Evolutionary conservation across 1,140 invertebrate species (phyloP), one percentile per base, ranked within the genome.

Genomic region (Acromyrmex heyeri): DNA sequence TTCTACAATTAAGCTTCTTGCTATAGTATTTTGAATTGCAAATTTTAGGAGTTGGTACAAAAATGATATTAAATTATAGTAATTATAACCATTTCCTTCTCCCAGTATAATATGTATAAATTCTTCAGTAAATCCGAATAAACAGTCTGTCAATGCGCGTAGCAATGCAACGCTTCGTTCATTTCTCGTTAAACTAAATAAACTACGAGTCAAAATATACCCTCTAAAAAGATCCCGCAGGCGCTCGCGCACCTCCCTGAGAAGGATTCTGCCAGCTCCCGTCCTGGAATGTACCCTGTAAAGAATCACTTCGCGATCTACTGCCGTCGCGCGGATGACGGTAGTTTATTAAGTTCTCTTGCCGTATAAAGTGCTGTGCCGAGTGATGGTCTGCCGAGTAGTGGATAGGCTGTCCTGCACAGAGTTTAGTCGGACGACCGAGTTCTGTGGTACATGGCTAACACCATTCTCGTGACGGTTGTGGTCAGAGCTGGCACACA

Each of bases 371-470:
- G 85, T 90, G 55, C 48, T 90, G 24, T 93, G 91, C 57, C 87
- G 83, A 5, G 86, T 86, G 65, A 92, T 91, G 16, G 88, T 90
- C 4, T 89, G 90, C 0, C 90, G 88, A 5, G 87, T 89, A 27
- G 88, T 90, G 27, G 79, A 87, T 3, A 91, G 88, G 62, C 90
- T 92, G 18, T 93, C 90, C 30, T 91, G 91, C 8, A 86, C 79
- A 12, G 92, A 93, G 59, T 87, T 93, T 10, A 93, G 72, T 77
- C 91, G 83, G 7, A 93, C 82, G 38, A 93, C 67, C 12, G 91
- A 93, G 53, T 87, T 91, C 21, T 91, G 78, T 2, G 92, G 79
- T 38, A 89, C 48, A 62, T 91, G 87, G 1, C 62, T 92, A 1
- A 61, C 10, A 0, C 87, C 90, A 30, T 92, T 92, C 27, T 93